Base-by-base conservation (phyloP, 1,140 invertebrate genomes). In the Manduca sexta region DNA sequence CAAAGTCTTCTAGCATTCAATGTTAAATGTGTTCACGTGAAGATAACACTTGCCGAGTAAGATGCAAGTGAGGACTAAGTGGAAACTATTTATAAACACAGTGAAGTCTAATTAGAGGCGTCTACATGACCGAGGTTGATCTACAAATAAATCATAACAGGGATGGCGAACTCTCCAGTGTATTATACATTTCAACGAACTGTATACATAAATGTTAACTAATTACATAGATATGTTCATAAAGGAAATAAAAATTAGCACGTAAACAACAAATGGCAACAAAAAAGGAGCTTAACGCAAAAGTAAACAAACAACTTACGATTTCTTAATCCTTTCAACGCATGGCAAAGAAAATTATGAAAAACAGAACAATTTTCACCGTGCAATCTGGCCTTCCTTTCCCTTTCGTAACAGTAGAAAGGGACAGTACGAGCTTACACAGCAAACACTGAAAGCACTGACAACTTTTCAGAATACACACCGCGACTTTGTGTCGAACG, bases 381-480 rank as follows among this genome's bases (percentile, higher is more conserved):
- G 46, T 52, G 56, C 62, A 56, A 51, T 49, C 53, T 40, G 61
- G 52, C 69, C 67, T 75, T 73, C 68, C 74, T 74, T 74, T 79
- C 75, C 67, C 69, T 78, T 77, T 75, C 68, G 51, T 54, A 45
- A 48, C 37, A 58, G 69, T 42, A 58, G 67, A 71, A 49, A 61
- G 70, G 67, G 72, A 79, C 64, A 70, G 66, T 68, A 69, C 54
- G 59, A 68, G 56, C 64, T 56, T 49, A 65, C 68, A 74, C 65
- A 69, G 62, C 65, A 69, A 57, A 69, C 74, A 83, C 77, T 77
- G 74, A 81, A 79, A 78, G 73, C 77, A 83, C 78, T 72, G 61
- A 69, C 65, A 80, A 81, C 71, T 80, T 72, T 67, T 73, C 67
- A 67, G 60, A 61, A 67, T 62, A 61, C 65, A 74, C 72, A 69